A percentile compares a stretch with the other conserved stretches of the same genome.
Evolutionary conservation across 2,113 vertebrate species (phyloP).

Genomic region (Patagioenas fasciata): DNA sequence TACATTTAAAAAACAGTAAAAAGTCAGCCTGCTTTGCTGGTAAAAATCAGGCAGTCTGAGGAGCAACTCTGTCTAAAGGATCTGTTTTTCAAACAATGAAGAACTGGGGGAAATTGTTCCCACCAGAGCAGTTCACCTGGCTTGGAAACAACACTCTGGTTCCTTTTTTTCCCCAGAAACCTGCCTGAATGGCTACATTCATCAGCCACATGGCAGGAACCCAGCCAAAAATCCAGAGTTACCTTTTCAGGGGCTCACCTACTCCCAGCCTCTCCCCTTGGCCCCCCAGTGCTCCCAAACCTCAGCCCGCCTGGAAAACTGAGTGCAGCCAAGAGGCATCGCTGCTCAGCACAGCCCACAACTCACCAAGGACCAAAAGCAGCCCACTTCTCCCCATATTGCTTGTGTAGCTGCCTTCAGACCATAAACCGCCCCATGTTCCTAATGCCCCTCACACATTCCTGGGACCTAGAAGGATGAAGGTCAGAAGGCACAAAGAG

Average conservation of each 20-base stretch:
- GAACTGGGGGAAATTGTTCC: background rate
- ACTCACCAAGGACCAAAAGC: background rate
- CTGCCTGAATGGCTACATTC: background rate
- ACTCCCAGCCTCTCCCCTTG: background rate
- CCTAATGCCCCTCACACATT: background rate
- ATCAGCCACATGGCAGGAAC: background rate
- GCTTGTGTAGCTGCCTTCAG: background rate
- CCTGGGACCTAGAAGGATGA: background rate
- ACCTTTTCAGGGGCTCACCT: background rate
- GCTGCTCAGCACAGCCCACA: background rate
- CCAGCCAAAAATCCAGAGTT: background rate
- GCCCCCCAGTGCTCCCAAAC: background rate
- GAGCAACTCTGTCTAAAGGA: background rate
- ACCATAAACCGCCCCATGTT: fast-evolving
- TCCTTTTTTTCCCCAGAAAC: background rate
- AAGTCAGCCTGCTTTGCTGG: background rate
- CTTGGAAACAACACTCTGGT: background rate
- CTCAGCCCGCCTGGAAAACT: background rate
- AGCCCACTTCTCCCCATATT: background rate
- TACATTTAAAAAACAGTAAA: background rate
- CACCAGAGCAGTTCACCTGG: background rate
- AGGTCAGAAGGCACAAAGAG: fast-evolving
- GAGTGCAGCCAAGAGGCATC: background rate
- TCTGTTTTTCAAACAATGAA: background rate
- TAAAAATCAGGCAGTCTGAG: background rate